These are phyloP conservation scores for Melopsittacus undulatus DNA, from an alignment of 2,797 vertebrate species.

Conservation along the genomic window DNA sequence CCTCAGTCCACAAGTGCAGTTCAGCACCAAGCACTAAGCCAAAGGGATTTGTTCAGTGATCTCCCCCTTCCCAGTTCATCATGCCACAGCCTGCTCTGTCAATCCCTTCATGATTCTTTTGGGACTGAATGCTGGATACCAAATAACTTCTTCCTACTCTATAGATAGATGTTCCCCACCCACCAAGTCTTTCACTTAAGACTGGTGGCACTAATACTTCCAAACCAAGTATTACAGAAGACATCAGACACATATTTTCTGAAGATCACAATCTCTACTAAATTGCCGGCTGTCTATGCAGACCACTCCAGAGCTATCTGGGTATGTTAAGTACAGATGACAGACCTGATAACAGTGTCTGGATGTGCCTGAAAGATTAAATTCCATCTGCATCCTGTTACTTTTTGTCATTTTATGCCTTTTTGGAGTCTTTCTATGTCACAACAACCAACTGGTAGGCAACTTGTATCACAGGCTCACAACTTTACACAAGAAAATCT, in stretches of 20 bases:
- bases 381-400: constrained; percentile 15
- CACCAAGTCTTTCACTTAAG: neutral
- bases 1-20: neutral
- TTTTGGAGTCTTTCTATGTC: neutral
- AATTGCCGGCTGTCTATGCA: constrained; percentile 22
- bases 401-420: neutral
- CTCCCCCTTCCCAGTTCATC: neutral
- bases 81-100: neutral
- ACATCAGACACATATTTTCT: neutral
- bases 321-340: constrained; percentile 36
- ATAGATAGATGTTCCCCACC: neutral
- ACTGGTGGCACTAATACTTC: neutral
- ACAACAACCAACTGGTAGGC: neutral
- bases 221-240: neutral
- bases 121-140: neutral
- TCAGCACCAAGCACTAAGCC: neutral
- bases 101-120: neutral
- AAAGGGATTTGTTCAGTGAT: neutral
- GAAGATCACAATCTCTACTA: constrained; percentile 23
- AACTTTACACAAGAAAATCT: neutral
- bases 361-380: constrained; percentile 34
- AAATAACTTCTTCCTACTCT: neutral
- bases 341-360: neutral
- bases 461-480: neutral
- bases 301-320: constrained; percentile 39